phyloP scores from a whole-genome alignment of 2,113 vertebrate species.

The Odobenus rosmarus region DNA sequence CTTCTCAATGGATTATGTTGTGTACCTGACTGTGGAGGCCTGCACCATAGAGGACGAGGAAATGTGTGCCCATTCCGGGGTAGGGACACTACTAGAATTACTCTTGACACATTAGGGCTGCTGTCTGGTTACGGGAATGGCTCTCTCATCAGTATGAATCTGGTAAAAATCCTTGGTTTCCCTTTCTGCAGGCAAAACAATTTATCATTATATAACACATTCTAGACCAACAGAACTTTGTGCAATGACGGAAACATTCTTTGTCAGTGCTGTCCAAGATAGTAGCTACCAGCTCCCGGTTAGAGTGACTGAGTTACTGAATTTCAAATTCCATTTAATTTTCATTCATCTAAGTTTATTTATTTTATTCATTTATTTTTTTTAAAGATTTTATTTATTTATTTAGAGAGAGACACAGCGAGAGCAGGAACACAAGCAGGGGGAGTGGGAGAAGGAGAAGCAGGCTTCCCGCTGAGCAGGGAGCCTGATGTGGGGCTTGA shows the following conservation, averaged over 20 bases:
- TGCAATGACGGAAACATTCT: not conserved
- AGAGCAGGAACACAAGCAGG: no score
- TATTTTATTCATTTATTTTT: no score
- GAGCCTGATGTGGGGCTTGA: no score
- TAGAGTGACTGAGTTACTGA: not conserved
- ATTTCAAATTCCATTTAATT: not conserved
- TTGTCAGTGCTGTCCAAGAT: not conserved
- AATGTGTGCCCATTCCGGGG: accelerated
- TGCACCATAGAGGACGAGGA: not conserved
- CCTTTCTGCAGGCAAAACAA: not conserved
- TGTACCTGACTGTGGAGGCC: not conserved
- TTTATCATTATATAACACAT: not conserved
- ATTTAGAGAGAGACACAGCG: no score
- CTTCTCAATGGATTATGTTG: not conserved
- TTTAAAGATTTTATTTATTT: no score
- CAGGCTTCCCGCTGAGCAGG: no score
- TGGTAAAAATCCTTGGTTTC: not conserved
- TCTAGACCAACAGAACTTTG: not conserved
- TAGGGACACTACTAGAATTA: not conserved
- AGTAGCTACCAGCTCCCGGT: not conserved
- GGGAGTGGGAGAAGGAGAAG: no score
- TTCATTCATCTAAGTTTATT: not conserved
- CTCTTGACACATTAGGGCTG: not conserved
- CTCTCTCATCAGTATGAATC: not conserved
- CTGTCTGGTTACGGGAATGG: not conserved